Percentiles rank a stretch among this genome's conserved stretches.
Conservation (phyloP, 2,888 invertebrate genomes). For the Scaptomyza polygonia region DNA sequence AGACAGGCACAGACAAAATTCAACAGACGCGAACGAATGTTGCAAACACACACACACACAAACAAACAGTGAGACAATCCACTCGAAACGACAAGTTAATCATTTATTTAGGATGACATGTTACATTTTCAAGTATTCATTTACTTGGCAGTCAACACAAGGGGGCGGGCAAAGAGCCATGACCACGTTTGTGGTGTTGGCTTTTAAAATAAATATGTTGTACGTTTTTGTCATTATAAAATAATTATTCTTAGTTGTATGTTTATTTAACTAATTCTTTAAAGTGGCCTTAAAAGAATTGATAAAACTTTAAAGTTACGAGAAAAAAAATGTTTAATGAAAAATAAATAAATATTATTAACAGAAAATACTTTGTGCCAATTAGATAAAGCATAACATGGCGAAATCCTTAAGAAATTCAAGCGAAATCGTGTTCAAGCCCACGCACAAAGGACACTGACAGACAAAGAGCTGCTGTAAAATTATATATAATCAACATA, state of each 20-base stretch:
- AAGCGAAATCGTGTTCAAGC: slow-evolving; percentile 28
- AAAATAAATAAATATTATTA: not conserved
- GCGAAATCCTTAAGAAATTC: slow-evolving; percentile 24
- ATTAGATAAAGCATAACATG: slow-evolving; percentile 1
- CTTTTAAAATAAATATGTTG: slow-evolving; percentile 28
- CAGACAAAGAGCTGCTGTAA: slow-evolving; percentile 57
- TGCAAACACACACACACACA: slow-evolving; percentile 17
- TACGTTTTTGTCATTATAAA: slow-evolving; percentile 10
- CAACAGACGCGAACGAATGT: slow-evolving; percentile 19
- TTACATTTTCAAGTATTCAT: slow-evolving; percentile 78
- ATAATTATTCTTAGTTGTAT: not conserved
- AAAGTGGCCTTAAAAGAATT: not conserved
- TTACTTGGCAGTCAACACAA: slow-evolving; percentile 50
- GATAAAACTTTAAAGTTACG: too few species aligned
- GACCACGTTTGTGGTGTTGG: slow-evolving; percentile 1
- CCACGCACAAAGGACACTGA: slow-evolving; percentile 11
- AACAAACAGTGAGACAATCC: slow-evolving; percentile 19
- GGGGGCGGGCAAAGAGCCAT: not conserved
- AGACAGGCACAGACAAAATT: slow-evolving; percentile 54
- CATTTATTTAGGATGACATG: slow-evolving; percentile 78
- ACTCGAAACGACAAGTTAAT: slow-evolving; percentile 72
- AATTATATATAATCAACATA: slow-evolving; percentile 79
- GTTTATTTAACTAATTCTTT: not conserved
- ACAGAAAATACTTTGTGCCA: not conserved
- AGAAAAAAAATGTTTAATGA: slow-evolving; percentile 3